phyloP scores from a whole-genome alignment of 1,140 invertebrate species.

The Drosophila obscura region DNA sequence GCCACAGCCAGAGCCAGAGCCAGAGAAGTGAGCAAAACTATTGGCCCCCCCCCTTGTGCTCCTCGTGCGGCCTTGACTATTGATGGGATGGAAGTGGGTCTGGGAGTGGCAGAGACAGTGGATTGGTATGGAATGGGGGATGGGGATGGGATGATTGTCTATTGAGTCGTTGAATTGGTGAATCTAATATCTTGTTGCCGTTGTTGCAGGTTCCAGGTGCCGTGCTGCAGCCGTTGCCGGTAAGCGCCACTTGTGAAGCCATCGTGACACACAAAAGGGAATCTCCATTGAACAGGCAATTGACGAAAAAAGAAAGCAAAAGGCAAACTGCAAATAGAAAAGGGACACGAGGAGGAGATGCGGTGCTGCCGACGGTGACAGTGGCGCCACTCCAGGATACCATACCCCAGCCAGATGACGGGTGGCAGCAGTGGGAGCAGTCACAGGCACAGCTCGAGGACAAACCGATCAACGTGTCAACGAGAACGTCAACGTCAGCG shows the following conservation, averaged over 20 bases:
- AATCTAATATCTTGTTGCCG: constrained; percentile 40
- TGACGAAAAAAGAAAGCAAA: constrained; percentile 20
- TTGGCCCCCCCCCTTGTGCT: constrained; percentile 30
- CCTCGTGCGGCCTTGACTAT: not conserved
- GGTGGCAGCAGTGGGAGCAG: constrained; percentile 17
- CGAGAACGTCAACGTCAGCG: constrained; percentile 2
- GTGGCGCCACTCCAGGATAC: constrained; percentile 11
- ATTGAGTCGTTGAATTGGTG: constrained; percentile 55
- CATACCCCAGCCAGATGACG: constrained; percentile 48
- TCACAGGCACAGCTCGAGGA: constrained; percentile 8
- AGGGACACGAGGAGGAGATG: constrained; percentile 24
- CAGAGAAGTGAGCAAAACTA: constrained; percentile 77
- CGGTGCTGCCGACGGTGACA: constrained; percentile 38
- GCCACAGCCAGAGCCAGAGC: constrained; percentile 27
- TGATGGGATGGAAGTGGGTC: constrained; percentile 14
- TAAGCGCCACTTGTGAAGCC: constrained; percentile 69
- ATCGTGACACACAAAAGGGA: constrained; percentile 51
- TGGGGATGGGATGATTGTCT: constrained; percentile 44
- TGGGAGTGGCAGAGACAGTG: not conserved
- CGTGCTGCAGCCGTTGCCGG: constrained; percentile 38
- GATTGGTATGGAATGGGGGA: constrained; percentile 9
- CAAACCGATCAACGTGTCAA: constrained; percentile 54
- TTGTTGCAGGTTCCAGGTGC: constrained; percentile 48
- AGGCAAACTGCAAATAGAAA: constrained; percentile 9
- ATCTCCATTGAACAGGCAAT: constrained; percentile 52